Percentiles rank a stretch among this genome's conserved stretches.
phyloP scores from a whole-genome alignment of 2,888 invertebrate species.

The Philopedon plagiatum region DNA sequence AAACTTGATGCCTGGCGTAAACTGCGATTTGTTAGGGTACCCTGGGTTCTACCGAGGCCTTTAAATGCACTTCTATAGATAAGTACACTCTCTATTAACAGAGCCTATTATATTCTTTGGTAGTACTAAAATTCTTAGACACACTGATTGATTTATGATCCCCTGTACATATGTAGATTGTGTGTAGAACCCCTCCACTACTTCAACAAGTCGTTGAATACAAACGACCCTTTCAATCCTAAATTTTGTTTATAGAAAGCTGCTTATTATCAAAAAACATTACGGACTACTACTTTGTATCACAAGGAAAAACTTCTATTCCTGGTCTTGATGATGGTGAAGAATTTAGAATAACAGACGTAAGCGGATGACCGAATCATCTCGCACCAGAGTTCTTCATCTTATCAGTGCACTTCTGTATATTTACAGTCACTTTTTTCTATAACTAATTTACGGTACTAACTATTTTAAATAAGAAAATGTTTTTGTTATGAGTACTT shows the following conservation, averaged over 20 bases:
- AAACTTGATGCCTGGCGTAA: too few relatives aligned
- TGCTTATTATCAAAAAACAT: conserved; percentile 90
- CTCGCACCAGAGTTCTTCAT: not conserved
- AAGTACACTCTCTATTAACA: too few relatives aligned
- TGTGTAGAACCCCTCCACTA: not conserved
- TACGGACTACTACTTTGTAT: conserved; percentile 93
- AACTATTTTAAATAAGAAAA: not conserved
- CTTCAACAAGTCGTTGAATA: conserved; percentile 28
- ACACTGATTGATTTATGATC: too few relatives aligned
- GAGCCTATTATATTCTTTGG: too few relatives aligned
- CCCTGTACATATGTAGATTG: too few relatives aligned
- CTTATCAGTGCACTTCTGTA: not conserved
- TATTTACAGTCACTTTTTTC: not conserved
- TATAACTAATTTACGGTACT: not conserved
- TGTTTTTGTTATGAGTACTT: conserved; percentile 4
- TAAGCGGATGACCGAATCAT: conserved; percentile 72
- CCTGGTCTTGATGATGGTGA: conserved; percentile 96
- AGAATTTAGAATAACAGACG: conserved; percentile 90
- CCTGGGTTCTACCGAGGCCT: too few relatives aligned
- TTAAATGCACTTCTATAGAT: too few relatives aligned
- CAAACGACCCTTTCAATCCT: conserved; percentile 8
- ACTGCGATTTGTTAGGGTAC: too few relatives aligned
- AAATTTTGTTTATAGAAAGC: conserved; percentile 72
- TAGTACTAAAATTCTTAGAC: too few relatives aligned
- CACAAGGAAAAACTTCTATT: conserved; percentile 97